Evolutionary conservation across 2,797 vertebrate genomes (phyloP), one percentile per base, ranked within the genome.

Genomic region (Oreochromis grahami): DNA sequence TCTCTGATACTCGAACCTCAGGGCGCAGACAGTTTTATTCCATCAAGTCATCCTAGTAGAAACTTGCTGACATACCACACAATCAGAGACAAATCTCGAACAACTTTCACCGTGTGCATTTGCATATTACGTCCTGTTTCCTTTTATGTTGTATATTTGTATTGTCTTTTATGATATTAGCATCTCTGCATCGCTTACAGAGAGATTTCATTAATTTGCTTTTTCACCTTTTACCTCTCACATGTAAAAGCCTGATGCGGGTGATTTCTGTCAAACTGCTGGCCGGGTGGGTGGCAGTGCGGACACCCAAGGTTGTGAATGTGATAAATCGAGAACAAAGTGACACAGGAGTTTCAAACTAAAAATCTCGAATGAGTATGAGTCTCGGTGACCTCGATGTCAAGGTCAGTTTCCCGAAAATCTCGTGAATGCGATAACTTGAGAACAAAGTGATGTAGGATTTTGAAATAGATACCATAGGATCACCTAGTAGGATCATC

Each of bases 81-180:
- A 65, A 68, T 41, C 36, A 68, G 8, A 68, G n/a, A 14, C 63
- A 43, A 41, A 68, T 41, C 36, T 24, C 1, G 6, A 5, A 6
- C 34, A 63, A 0, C 6, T 63, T 63, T n/a, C 3, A 63, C 58
- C 2, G 0, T 63, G 0, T 0, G 10, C 32, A 63, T 63, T 36
- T 63, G 17, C 10, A 36, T 63, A 63, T 38, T 63, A 19, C 6
- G 1, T 36, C 0, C 0, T 2, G 34, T 63, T 63, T 63, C 36
- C 6, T 63, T 36, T 7, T 36, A 63, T 63, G 32, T 63, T 63
- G 58, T 36, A n/a, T 63, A 36, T 63, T 63, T 63, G 4, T 7
- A 34, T 36, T 63, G 32, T n/a, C 58, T 63, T 1, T 63, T 63
- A 63, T 17, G 32, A 63, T 36, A n/a, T 63, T 36, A 63, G 0